Evolutionary conservation across 2,888 invertebrate genomes (phyloP).

Genomic region (Lasioglossum zephyrum): DNA sequence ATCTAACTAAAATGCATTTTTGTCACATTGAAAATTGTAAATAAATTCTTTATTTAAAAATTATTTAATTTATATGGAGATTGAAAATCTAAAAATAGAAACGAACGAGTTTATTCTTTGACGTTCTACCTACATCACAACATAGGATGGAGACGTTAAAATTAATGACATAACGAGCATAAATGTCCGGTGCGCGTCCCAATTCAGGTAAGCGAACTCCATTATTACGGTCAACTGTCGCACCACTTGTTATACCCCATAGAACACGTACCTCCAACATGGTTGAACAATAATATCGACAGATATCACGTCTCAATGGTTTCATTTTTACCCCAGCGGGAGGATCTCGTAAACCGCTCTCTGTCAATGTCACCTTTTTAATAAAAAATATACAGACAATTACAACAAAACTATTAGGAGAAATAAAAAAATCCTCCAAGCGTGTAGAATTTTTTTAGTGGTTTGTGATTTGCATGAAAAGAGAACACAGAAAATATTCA

Average conservation of each 20-base stretch:
- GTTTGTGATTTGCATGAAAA: too few species aligned
- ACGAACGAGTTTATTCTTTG: neutral
- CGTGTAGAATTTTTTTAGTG: neutral
- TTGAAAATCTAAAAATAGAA: neutral
- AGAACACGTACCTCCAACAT: neutral
- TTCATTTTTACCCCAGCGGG: neutral
- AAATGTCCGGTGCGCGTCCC: constrained; percentile 2
- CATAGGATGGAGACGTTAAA: neutral
- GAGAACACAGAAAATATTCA: too few species aligned
- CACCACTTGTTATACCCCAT: neutral
- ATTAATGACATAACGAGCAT: neutral
- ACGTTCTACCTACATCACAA: neutral
- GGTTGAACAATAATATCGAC: neutral
- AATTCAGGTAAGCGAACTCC: constrained; percentile 6
- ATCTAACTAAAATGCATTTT: too few species aligned
- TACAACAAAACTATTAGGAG: neutral
- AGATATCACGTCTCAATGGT: constrained; percentile 1
- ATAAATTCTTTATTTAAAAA: neutral
- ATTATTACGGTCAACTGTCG: constrained; percentile 6
- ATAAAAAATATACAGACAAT: neutral
- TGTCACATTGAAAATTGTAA: too few species aligned
- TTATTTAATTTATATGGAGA: too few species aligned
- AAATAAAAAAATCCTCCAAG: neutral
- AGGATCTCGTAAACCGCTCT: neutral
- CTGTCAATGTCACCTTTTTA: neutral